Evolutionary conservation across 2,797 vertebrate species (phyloP).

Genomic region (Crenuchus spilurus): DNA sequence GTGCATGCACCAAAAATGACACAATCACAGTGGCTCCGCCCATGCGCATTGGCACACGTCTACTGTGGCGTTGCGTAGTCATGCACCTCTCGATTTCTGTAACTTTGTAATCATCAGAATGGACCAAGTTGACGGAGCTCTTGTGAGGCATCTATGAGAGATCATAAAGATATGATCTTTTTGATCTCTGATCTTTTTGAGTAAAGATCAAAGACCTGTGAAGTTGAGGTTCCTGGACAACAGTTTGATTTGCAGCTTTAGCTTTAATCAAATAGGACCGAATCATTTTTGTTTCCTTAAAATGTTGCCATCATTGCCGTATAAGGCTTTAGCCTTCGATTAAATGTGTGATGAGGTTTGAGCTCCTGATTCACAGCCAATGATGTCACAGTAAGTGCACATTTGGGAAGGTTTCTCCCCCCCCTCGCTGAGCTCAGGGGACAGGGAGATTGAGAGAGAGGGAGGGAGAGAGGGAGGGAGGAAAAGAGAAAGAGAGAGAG

Average conservation of each 20-base stretch:
- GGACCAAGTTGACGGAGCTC: too few species aligned
- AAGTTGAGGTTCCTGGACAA: not conserved
- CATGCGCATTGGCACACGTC: too few species aligned
- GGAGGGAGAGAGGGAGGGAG: not conserved
- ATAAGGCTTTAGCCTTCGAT: conserved; percentile 23
- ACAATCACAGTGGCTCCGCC: too few species aligned
- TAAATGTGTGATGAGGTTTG: conserved; percentile 17
- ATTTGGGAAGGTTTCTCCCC: conserved; percentile 16
- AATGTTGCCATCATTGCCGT: conserved; percentile 10
- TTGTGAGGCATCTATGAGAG: too few species aligned
- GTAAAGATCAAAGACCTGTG: not conserved
- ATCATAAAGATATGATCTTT: too few species aligned
- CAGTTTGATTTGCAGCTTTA: not conserved
- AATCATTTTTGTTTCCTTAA: conserved; percentile 16
- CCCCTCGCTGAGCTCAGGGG: conserved; percentile 4
- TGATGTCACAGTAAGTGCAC: conserved; percentile 26
- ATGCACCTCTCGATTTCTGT: too few species aligned
- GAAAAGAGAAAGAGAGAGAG: not conserved
- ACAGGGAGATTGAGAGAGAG: conserved; percentile 23
- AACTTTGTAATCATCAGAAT: too few species aligned
- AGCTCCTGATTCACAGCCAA: conserved; percentile 12
- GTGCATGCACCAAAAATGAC: too few species aligned
- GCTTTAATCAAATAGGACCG: not conserved
- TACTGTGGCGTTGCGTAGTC: too few species aligned
- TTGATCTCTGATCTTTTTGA: not conserved